Evolutionary conservation across 2,797 vertebrate genomes (phyloP).

Genomic region (Eulemur mongoz): DNA sequence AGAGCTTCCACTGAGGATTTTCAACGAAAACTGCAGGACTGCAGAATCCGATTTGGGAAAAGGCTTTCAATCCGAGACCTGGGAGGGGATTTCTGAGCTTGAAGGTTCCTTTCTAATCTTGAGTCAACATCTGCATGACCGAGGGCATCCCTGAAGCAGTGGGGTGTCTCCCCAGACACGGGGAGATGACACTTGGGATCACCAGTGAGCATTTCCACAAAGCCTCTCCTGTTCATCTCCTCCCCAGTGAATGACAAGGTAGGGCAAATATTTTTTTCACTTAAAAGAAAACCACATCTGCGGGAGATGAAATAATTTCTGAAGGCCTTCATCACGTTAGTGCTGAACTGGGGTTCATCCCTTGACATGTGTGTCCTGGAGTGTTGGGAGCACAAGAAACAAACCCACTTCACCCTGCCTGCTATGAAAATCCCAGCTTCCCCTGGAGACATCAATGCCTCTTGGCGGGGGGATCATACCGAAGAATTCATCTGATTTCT

Average conservation of each 20-base stretch:
- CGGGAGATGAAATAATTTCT: not conserved
- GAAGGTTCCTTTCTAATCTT: not conserved
- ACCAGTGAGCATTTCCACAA: not conserved
- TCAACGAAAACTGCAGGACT: not conserved
- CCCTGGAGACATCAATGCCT: not conserved
- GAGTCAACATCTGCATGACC: not conserved
- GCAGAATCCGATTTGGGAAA: not conserved
- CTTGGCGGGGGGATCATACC: not conserved
- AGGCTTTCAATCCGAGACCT: not conserved
- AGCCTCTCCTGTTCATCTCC: too few relatives aligned
- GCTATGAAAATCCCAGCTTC: not conserved
- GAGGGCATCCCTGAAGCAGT: too few relatives aligned
- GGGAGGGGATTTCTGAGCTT: not conserved
- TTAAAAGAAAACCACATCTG: not conserved
- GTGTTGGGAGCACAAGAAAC: not conserved
- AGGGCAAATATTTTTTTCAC: not conserved
- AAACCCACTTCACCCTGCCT: too few relatives aligned
- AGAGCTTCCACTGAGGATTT: not conserved
- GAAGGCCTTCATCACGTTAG: not conserved
- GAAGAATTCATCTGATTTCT: not conserved
- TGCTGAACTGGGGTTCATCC: not conserved
- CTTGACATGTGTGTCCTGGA: accelerated
- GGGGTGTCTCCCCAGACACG: accelerated
- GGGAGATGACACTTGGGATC: not conserved
- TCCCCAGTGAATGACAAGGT: not conserved